Percentiles rank a stretch among this genome's conserved stretches.
phyloP scores from a whole-genome alignment of 2,888 invertebrate species.

The Tipula confusa region DNA sequence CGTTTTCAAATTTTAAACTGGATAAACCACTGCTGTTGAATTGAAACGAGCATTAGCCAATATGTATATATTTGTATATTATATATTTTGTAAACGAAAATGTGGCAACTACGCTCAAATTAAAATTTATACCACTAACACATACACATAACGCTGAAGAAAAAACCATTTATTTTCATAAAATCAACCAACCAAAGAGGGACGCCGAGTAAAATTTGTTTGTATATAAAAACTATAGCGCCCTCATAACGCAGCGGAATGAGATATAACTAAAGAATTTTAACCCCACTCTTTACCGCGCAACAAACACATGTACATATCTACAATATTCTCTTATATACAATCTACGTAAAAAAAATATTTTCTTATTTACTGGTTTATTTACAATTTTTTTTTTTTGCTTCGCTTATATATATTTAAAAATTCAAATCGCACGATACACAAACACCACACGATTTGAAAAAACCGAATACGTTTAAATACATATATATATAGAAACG shows the following conservation, averaged over 20 bases:
- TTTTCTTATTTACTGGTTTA: conserved; percentile 20
- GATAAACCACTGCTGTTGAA: conserved; percentile 34
- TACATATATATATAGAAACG: conserved; percentile 30
- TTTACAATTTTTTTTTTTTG: neutral
- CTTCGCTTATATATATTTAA: neutral
- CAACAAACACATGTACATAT: neutral
- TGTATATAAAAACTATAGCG: conserved; percentile 46
- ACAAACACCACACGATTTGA: neutral
- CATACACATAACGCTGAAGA: neutral
- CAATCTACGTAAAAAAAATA: neutral
- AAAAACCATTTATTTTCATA: conserved; percentile 46
- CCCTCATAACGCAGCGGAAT: conserved; percentile 56
- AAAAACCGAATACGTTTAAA: neutral
- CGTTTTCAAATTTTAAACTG: conserved; percentile 36
- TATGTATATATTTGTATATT: conserved; percentile 26
- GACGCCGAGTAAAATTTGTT: conserved; percentile 28
- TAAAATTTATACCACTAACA: conserved; percentile 25
- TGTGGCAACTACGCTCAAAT: conserved; percentile 54
- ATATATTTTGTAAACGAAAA: conserved; percentile 32
- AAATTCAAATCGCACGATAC: conserved; percentile 27
- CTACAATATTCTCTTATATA: neutral
- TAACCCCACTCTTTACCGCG: conserved; percentile 31
- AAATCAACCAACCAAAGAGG: conserved; percentile 53
- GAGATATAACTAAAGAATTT: conserved; percentile 34
- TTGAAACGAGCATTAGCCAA: conserved; percentile 26